phyloP scores from a whole-genome alignment of 35 echinoderm and acorn worm genomes.

The Anneissia japonica region DNA sequence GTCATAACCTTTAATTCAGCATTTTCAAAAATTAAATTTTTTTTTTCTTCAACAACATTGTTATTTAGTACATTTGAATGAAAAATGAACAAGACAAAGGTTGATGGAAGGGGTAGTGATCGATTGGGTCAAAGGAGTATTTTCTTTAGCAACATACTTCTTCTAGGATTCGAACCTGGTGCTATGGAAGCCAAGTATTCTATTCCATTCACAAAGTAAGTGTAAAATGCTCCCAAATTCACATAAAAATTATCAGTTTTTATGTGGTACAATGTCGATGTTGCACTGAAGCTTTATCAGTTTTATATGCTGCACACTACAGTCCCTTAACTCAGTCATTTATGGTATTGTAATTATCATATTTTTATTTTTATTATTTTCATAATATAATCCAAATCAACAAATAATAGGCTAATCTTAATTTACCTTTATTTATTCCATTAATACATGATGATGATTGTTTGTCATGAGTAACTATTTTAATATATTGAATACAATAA shows the following conservation, averaged over 20 bases:
- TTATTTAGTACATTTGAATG: too few species aligned
- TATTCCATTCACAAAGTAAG: constrained; percentile 85
- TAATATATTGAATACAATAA: too few species aligned
- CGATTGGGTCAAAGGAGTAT: constrained; percentile 48
- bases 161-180: constrained; percentile 77
- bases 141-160: constrained; percentile 62
- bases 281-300: background rate
- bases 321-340: background rate
- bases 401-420: too few species aligned
- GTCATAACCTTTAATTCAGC: too few species aligned
- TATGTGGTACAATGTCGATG: background rate
- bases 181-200: constrained; percentile 62
- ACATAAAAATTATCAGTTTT: background rate
- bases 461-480: too few species aligned
- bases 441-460: too few species aligned
- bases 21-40: too few species aligned
- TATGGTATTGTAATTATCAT: background rate
- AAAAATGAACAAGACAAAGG: background rate
- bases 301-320: background rate
- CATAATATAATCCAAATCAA: background rate
- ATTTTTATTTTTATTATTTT: background rate
- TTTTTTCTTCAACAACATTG: too few species aligned
- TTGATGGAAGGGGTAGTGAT: background rate
- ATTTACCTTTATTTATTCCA: too few species aligned
- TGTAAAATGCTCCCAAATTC: background rate